phyloP scores from a whole-genome alignment of 2,888 invertebrate genomes.

The Archips xylosteana region DNA sequence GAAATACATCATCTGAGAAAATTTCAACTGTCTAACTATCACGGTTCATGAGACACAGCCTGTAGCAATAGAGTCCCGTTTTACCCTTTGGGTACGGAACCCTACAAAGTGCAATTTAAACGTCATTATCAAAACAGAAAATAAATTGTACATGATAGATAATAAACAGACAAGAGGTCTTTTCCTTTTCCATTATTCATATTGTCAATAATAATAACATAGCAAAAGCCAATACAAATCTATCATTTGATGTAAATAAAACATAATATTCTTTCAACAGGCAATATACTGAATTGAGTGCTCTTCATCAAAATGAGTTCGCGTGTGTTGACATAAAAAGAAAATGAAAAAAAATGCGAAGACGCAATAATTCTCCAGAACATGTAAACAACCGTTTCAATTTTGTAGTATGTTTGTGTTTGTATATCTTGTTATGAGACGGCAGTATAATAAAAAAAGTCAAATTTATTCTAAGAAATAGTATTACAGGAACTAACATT shows the following conservation, averaged over 20 bases:
- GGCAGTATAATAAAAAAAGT: not conserved
- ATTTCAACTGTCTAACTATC: too few relatives aligned
- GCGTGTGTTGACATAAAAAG: slow-evolving; percentile 44
- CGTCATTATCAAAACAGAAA: too few relatives aligned
- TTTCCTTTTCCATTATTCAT: not conserved
- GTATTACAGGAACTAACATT: too few relatives aligned
- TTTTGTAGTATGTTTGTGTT: slow-evolving; percentile 31
- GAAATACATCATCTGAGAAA: too few relatives aligned
- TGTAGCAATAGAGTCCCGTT: too few relatives aligned
- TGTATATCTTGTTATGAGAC: slow-evolving; percentile 8
- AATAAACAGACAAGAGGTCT: too few relatives aligned
- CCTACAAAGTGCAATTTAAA: too few relatives aligned
- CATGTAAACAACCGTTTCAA: slow-evolving; percentile 33
- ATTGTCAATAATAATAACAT: slow-evolving; percentile 3
- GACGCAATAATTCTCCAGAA: slow-evolving; percentile 37
- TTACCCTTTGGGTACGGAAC: too few relatives aligned
- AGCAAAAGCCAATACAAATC: not conserved
- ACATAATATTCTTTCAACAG: slow-evolving; percentile 29
- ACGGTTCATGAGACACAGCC: too few relatives aligned
- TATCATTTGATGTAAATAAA: slow-evolving; percentile 21
- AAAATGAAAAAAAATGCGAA: slow-evolving; percentile 39
- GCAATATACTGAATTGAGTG: slow-evolving; percentile 36
- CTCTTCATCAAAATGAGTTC: slow-evolving; percentile 41
- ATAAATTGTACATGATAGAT: too few relatives aligned
- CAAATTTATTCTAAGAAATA: too few relatives aligned